A percentile compares a stretch with the other conserved stretches of the same genome.
These are phyloP conservation scores for Micromesistius poutassou DNA, from an alignment of 2,797 vertebrate genomes.

Conservation along the genomic window DNA sequence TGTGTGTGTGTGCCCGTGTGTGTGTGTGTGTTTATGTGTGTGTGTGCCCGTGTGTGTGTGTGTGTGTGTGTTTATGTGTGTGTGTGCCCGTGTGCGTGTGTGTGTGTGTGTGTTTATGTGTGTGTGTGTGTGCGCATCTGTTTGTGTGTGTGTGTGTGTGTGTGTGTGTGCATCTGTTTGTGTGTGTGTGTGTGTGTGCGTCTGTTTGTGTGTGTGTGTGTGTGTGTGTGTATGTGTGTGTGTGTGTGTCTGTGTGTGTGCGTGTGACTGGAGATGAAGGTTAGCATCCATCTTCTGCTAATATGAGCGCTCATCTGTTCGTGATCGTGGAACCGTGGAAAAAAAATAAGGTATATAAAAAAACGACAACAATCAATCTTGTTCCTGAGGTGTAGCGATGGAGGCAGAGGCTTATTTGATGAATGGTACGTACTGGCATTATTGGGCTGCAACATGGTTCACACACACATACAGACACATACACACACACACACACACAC, in stretches of 20 bases:
- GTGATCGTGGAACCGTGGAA: too few relatives aligned
- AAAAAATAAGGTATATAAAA: too few relatives aligned
- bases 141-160: not conserved
- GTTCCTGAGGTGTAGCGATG: too few relatives aligned
- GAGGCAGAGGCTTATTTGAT: too few relatives aligned
- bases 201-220: not conserved
- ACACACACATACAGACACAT: too few relatives aligned
- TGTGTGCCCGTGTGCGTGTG: not conserved
- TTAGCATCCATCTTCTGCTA: not conserved
- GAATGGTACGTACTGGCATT: too few relatives aligned
- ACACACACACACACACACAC: too few relatives aligned
- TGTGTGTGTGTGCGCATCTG: conserved; percentile 6
- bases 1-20: conserved; percentile 7
- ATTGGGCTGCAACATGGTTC: too few relatives aligned
- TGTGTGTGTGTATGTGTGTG: conserved; percentile 6
- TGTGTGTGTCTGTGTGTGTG: conserved; percentile 3
- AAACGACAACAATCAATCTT: too few relatives aligned
- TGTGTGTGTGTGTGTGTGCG: conserved; percentile 3
- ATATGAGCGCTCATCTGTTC: too few relatives aligned
- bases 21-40: not conserved
- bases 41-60: not conserved
- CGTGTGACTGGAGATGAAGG: not conserved
- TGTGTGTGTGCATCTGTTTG: conserved; percentile 11
- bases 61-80: not conserved
- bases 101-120: conserved; percentile 1